phyloP scores from a whole-genome alignment of 2,113 vertebrate genomes.

The Daubentonia madagascariensis region DNA sequence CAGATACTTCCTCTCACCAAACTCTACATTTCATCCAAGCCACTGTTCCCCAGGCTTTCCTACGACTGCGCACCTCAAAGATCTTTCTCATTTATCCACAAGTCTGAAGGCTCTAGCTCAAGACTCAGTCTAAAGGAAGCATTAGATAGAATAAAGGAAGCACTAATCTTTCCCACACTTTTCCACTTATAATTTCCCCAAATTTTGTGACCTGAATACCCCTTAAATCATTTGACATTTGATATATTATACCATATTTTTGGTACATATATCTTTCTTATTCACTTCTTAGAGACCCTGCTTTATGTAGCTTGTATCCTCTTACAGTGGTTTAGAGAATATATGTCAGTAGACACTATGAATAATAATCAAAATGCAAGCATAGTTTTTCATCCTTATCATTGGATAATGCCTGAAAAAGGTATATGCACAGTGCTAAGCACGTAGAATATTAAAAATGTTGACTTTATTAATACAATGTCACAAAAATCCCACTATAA shows the following conservation, averaged over 20 bases:
- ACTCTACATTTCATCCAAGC: background rate
- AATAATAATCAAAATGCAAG: background rate
- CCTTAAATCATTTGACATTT: constrained; percentile 9
- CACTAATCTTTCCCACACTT: background rate
- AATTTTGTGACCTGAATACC: constrained; percentile 12
- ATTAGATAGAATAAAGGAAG: background rate
- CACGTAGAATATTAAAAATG: background rate
- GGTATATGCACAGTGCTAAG: background rate
- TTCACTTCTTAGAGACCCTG: background rate
- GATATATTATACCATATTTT: background rate
- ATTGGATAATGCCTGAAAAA: background rate
- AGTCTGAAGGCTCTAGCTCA: background rate
- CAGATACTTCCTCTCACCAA: background rate
- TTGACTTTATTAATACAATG: background rate
- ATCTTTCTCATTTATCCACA: background rate
- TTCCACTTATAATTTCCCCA: background rate
- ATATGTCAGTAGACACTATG: background rate
- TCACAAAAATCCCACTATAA: background rate
- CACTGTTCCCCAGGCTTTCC: background rate
- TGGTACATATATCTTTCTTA: background rate
- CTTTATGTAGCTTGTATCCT: background rate
- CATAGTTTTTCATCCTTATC: background rate
- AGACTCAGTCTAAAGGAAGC: background rate
- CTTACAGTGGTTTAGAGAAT: background rate
- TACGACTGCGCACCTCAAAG: background rate